A percentile compares a stretch with the other conserved stretches of the same genome.
Evolutionary conservation across 2,797 vertebrate genomes (phyloP).

Genomic region (Platyrinchus mystaceus): DNA sequence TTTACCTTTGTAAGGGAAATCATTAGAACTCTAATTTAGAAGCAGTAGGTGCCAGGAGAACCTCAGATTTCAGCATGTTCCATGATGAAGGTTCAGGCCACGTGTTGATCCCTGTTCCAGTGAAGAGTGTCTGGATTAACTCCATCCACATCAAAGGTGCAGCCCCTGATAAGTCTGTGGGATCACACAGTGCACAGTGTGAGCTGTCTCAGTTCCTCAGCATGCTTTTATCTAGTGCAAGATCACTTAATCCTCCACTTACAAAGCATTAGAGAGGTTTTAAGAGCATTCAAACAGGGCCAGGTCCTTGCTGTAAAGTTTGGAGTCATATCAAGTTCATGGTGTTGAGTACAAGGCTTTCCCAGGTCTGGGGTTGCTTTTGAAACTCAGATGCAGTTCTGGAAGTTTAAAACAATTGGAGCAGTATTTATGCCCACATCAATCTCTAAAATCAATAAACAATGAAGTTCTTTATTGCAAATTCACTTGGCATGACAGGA

Average conservation of each 20-base stretch:
- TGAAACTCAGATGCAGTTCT: background rate
- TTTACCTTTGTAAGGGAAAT: background rate
- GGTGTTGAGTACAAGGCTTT: background rate
- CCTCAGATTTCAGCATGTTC: background rate
- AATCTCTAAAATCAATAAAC: background rate
- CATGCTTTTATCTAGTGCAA: background rate
- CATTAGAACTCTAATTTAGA: background rate
- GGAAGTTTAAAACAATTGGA: background rate
- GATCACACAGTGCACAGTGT: background rate
- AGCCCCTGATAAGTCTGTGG: background rate
- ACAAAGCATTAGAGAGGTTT: background rate
- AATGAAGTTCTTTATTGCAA: background rate
- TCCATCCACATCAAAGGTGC: background rate
- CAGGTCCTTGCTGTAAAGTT: background rate
- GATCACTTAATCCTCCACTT: background rate
- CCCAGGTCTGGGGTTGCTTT: background rate
- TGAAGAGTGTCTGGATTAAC: background rate
- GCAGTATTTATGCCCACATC: background rate
- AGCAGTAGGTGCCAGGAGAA: background rate
- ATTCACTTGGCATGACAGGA: background rate
- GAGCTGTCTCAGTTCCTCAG: background rate
- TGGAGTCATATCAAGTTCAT: background rate
- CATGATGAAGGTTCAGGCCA: fast-evolving
- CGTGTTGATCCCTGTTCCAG: too few species aligned
- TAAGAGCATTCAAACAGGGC: background rate